Conservation (phyloP, 2,113 vertebrate species). For the Phylloscopus trochiloides region DNA sequence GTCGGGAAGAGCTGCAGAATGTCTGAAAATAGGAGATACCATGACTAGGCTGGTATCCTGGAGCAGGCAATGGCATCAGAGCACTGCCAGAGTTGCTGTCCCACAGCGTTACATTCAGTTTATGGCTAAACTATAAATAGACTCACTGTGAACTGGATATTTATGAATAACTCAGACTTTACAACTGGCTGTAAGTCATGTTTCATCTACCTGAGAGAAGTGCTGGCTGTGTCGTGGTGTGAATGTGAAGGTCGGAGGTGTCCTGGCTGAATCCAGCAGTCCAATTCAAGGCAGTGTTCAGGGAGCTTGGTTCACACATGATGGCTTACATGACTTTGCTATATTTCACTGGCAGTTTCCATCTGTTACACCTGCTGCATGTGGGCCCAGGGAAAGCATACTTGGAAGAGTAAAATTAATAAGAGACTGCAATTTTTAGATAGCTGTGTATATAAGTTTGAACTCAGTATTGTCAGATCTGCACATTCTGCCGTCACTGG, state of each 20-base stretch:
- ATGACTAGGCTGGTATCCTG: not conserved
- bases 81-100: not conserved
- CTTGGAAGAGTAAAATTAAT: slow-evolving; percentile 9
- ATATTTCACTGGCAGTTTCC: slow-evolving; percentile 6
- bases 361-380: slow-evolving; percentile 38
- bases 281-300: not conserved
- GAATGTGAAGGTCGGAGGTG: not conserved
- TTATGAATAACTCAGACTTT: not conserved
- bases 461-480: not conserved
- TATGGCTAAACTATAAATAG: not conserved
- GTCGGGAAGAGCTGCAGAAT: not conserved
- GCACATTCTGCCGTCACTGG: not conserved
- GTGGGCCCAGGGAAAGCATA: not conserved
- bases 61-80: not conserved
- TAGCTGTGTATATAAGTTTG: not conserved
- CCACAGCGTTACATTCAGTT: not conserved
- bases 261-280: not conserved
- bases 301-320: not conserved
- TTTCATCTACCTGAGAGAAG: not conserved
- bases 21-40: not conserved
- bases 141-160: not conserved
- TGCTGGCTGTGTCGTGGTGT: not conserved
- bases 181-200: not conserved
- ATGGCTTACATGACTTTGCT: not conserved
- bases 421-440: not conserved